phyloP scores from a whole-genome alignment of 1,140 invertebrate species.

The Lepeophtheirus salmonis region DNA sequence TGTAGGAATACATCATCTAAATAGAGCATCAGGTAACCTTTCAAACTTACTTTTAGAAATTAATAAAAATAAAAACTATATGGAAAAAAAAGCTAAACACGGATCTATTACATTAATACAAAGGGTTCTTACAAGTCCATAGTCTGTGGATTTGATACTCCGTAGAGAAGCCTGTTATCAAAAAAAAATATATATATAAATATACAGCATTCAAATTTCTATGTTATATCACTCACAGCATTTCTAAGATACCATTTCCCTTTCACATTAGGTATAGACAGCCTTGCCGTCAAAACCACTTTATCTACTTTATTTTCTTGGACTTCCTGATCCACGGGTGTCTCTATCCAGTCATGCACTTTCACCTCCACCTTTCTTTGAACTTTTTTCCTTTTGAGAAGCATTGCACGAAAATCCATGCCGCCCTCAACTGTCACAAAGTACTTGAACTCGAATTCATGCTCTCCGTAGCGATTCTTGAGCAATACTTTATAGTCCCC shows the following conservation, averaged over 20 bases:
- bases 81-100: no score
- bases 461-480: constrained; percentile 77
- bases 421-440: constrained; percentile 74
- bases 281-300: constrained; percentile 5
- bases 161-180: neutral
- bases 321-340: constrained; percentile 12
- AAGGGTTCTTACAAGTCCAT: neutral
- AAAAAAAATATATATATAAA: no score
- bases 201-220: no score
- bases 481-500: constrained; percentile 83
- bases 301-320: constrained; percentile 14
- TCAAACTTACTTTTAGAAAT: no score
- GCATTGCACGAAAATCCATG: constrained; percentile 94
- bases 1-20: neutral
- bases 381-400: constrained; percentile 78
- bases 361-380: constrained; percentile 13
- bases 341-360: constrained; percentile 16
- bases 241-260: constrained; percentile 16
- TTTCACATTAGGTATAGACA: constrained; percentile 12
- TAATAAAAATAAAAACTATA: no score
- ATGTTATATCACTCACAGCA: neutral
- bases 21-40: neutral
- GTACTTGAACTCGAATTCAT: constrained; percentile 78
- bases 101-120: no score
- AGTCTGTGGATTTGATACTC: neutral